Evolutionary conservation across 1,140 invertebrate species (phyloP).

Genomic region (Oppia nitens): DNA sequence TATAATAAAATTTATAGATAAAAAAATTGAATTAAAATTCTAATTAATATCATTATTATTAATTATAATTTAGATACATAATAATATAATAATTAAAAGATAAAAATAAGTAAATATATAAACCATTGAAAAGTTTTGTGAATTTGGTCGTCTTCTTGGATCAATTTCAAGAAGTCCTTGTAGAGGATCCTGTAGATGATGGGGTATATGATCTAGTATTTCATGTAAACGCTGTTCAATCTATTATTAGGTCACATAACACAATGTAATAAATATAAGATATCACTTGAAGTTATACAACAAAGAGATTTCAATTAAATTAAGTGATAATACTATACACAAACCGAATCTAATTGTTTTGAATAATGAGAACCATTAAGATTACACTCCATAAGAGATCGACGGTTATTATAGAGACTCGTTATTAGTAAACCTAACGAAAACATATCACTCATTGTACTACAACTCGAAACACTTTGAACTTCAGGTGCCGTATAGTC

Average conservation of each 20-base stretch:
- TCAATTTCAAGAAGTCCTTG: constrained; percentile 62
- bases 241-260: constrained; percentile 30
- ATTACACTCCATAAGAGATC: constrained; percentile 60
- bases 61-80: neutral
- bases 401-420: constrained; percentile 72
- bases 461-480: constrained; percentile 61
- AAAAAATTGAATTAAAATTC: neutral
- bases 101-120: too few species aligned
- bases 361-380: constrained; percentile 68
- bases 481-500: constrained; percentile 83
- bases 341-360: constrained; percentile 77
- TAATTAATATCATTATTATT: neutral
- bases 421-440: constrained; percentile 82
- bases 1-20: constrained; percentile 24
- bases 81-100: neutral
- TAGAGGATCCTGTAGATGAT: constrained; percentile 68
- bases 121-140: constrained; percentile 74
- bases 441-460: constrained; percentile 81
- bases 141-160: constrained; percentile 57
- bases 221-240: constrained; percentile 58
- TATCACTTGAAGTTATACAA: constrained; percentile 7
- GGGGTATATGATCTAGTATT: constrained; percentile 55
- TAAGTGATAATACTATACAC: constrained; percentile 25
- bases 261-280: neutral
- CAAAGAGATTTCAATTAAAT: constrained; percentile 2